These are phyloP conservation scores for Epinotia brunnichana DNA, from an alignment of 2,888 invertebrate genomes.

Conservation along the genomic window DNA sequence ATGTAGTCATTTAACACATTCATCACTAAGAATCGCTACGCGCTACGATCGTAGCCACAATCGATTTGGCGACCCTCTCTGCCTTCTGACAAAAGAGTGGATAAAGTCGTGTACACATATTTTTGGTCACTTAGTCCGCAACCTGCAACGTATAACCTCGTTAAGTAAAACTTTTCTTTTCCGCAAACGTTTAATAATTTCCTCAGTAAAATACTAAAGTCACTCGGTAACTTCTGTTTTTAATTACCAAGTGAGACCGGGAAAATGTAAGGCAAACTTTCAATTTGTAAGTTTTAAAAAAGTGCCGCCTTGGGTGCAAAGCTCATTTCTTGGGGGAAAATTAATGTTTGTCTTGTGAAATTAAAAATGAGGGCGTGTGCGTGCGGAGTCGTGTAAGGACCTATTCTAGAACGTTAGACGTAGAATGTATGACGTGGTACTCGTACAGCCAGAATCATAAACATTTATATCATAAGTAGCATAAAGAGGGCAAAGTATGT, in stretches of 20 bases:
- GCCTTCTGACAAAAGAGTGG: too few species aligned
- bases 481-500: too few species aligned
- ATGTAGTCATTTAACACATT: too few species aligned
- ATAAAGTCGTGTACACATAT: too few species aligned
- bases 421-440: background rate
- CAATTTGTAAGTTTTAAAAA: slow-evolving; percentile 50
- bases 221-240: slow-evolving; percentile 34
- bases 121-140: too few species aligned
- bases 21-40: too few species aligned
- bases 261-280: slow-evolving; percentile 52
- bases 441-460: too few species aligned
- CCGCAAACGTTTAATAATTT: slow-evolving; percentile 7
- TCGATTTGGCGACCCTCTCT: too few species aligned
- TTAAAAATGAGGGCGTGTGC: slow-evolving; percentile 65
- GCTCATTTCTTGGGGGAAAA: slow-evolving; percentile 61
- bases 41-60: too few species aligned
- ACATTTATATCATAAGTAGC: too few species aligned
- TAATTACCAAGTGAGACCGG: slow-evolving; percentile 46
- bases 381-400: slow-evolving; percentile 45
- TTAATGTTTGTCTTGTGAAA: slow-evolving; percentile 76
- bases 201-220: slow-evolving; percentile 18
- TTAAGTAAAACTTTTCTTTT: background rate
- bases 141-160: background rate
- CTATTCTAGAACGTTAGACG: slow-evolving; percentile 40
- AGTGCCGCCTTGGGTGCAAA: slow-evolving; percentile 37